Percentiles rank a stretch among this genome's conserved stretches.
phyloP scores from a whole-genome alignment of 2,113 vertebrate species.

The Aegithalos caudatus region DNA sequence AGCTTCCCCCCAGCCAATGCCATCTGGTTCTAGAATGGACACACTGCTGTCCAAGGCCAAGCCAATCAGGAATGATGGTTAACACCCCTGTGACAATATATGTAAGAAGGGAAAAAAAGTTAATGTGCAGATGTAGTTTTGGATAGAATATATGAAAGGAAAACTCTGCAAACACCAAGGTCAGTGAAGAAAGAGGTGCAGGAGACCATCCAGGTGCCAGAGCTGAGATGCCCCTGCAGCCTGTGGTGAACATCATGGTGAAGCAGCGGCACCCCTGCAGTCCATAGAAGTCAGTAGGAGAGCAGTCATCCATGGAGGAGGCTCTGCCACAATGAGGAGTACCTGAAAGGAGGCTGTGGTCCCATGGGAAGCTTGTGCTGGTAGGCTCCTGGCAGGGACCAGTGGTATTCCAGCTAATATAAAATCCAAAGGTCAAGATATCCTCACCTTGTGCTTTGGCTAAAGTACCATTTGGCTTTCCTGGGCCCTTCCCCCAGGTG shows the following conservation, averaged over 20 bases:
- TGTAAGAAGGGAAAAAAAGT: not conserved
- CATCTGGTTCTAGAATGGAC: not conserved
- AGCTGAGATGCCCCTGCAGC: not conserved
- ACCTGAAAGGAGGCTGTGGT: not conserved
- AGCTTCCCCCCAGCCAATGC: not conserved
- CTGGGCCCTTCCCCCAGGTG: not conserved
- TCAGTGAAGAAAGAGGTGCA: accelerated
- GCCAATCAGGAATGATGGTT: not conserved
- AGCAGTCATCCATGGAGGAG: not conserved
- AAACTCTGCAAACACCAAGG: not conserved
- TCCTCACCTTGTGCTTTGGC: not conserved
- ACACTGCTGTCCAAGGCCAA: not conserved
- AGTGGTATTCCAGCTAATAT: not conserved
- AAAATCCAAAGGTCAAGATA: not conserved
- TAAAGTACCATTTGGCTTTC: not conserved
- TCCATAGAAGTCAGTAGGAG: not conserved
- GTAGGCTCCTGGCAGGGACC: not conserved
- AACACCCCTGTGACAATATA: not conserved
- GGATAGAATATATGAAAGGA: not conserved
- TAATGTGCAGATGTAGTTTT: not conserved
- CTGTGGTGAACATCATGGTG: accelerated
- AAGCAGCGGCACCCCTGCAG: not conserved
- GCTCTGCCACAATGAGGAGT: too few relatives aligned
- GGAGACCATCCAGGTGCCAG: accelerated
- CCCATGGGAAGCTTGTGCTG: not conserved